Evolutionary conservation across 2,113 vertebrate genomes (phyloP), one percentile per base, ranked within the genome.

Genomic region (Deroptyus accipitrinus): DNA sequence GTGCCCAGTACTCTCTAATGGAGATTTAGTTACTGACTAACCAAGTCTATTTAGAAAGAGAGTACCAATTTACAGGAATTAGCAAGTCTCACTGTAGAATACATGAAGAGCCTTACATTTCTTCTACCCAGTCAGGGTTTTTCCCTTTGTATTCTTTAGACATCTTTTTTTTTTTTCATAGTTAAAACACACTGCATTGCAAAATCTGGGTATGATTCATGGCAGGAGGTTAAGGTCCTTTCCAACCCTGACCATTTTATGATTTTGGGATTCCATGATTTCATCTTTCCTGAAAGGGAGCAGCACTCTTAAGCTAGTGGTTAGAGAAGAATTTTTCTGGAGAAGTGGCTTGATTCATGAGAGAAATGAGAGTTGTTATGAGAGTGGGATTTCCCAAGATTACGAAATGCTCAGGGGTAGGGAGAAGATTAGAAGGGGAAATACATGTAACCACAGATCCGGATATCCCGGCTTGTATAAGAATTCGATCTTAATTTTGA

Each of bases 261-360:
- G 33, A 35, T 59, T 35, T 23, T 24, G n/a, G 13, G 14, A 35
- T 59, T 35, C 57, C 22, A 59, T 35, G 33, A 24, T 77, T 90
- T 88, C 4, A 2, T 72, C 55, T 64, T 78, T 3, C 63, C 25
- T 70, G 49, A 59, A 63, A 70, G n/a, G 49, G 35, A 74, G 4
- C 24, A 17, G n/a, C 1, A 0, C 24, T 88, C 35, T 64, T 41
- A 78, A 64, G 9, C 27, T 37, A 30, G 55, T 0, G 3, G 73
- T 61, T 86, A 72, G 25, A 81, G 31, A 83, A n/a, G 25, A 82
- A 13, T 87, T 91, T 88, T 96, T 95, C 89, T 81, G 30, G 52
- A 64, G 81, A 89, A 82, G 33, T 62, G 57, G 4, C 18, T 44
- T 75, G 30, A 59, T 39, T 72, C 0, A 0, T 51, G 64, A 76